Conservation (phyloP, 2,797 vertebrate genomes). For the Tapera naevia region DNA sequence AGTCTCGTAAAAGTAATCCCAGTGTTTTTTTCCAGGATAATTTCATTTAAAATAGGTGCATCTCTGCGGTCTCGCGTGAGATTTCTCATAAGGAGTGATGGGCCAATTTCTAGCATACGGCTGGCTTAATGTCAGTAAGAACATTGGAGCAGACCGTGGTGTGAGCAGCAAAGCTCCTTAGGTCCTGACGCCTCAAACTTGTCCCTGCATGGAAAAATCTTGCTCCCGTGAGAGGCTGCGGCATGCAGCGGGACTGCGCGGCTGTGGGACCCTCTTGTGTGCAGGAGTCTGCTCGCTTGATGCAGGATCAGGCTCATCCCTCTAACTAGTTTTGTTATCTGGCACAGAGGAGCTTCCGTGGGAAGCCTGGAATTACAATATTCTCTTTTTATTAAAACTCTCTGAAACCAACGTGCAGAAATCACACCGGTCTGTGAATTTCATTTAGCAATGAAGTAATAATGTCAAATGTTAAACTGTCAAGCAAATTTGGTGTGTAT, state of each 20-base stretch:
- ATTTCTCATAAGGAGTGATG: not conserved
- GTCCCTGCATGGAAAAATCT: not conserved
- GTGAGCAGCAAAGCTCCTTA: not conserved
- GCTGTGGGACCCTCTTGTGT: not conserved
- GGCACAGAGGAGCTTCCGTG: not conserved
- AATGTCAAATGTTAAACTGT: not conserved
- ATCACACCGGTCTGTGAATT: not conserved
- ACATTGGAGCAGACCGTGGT: not conserved
- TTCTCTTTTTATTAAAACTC: not conserved
- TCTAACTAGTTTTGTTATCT: not conserved
- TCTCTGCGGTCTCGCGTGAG: not conserved
- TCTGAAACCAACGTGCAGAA: not conserved
- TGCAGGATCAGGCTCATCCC: not conserved
- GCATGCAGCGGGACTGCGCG: not conserved
- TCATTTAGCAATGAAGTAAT: not conserved
- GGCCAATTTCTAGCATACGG: not conserved
- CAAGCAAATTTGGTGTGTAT: not conserved
- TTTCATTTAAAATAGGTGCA: not conserved
- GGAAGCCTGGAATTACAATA: not conserved
- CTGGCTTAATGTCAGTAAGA: accelerated
- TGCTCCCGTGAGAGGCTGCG: not conserved
- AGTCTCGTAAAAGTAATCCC: constrained; percentile 1
- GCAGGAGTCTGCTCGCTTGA: not conserved
- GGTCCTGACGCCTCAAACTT: not conserved
- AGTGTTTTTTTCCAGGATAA: not conserved